These are phyloP conservation scores for Poecilia velifera DNA, from an alignment of 2,797 vertebrate genomes.

Conservation along the genomic window DNA sequence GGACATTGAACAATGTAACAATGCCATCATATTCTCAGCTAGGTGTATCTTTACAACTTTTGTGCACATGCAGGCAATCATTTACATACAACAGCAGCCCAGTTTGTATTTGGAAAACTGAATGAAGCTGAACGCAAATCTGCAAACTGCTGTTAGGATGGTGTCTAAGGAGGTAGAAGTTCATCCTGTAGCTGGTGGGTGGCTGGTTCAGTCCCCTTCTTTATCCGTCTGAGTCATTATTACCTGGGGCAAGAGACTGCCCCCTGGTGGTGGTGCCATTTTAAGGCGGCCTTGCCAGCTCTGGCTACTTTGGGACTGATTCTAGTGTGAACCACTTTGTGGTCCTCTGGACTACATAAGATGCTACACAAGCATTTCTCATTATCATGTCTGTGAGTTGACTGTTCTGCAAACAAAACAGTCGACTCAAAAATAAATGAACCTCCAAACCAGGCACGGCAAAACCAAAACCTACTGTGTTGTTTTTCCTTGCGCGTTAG, in stretches of 20 bases:
- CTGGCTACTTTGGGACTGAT: neutral
- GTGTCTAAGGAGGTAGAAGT: neutral
- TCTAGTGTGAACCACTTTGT: neutral
- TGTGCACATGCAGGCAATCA: no score
- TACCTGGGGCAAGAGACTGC: neutral
- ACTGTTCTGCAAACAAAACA: neutral
- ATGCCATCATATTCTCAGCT: neutral
- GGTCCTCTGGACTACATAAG: no score
- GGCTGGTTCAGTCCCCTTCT: neutral
- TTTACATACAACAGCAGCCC: no score
- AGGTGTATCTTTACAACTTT: no score
- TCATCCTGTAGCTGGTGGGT: neutral
- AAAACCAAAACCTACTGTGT: neutral
- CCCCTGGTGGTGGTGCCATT: no score
- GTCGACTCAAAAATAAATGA: neutral
- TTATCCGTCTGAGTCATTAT: neutral
- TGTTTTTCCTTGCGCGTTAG: neutral
- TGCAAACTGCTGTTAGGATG: no score
- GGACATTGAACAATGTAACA: neutral
- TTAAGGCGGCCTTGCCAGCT: neutral
- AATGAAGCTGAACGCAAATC: no score
- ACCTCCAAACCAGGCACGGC: neutral
- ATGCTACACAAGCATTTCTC: no score
- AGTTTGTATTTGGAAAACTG: no score
- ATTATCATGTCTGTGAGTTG: no score